Base-by-base conservation (phyloP, 2,888 invertebrate genomes). In the Lobophora halterata region DNA sequence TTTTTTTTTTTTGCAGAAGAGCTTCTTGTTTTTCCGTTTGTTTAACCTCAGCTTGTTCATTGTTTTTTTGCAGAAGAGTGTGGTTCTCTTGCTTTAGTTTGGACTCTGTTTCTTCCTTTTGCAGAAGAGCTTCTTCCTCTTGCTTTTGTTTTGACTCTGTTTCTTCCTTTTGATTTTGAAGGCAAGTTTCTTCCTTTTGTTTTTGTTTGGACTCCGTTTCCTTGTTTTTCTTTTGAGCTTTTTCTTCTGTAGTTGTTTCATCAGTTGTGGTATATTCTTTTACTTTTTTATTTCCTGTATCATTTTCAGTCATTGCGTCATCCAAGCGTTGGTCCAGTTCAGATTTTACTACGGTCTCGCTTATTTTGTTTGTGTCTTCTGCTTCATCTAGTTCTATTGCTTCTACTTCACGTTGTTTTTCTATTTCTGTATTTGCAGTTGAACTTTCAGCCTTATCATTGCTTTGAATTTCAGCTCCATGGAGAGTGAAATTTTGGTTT, bases 1-100 rank as follows among this genome's bases (percentile, higher is more conserved):
- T 12, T 34, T 46, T 28, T 5, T 51, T 23, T 32, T 40, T 41
- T 16, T 41, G 31, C 16, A 46, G 28, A 6, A 43, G 28, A 8
- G 10, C 5, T 9, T 13, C 37, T 24, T 37, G 28, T 12, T 31
- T 24, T 26, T 43, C 13, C 16, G 14, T 28, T 37, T 42, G 3
- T 3, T 21, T 30, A 3, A 5, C 17, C 6, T 10, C 20, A 12
- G 25, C 18, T 12, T 32, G 35, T 23, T 36, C 19, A 23, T 35
- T 41, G 19, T n/a, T 26, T 17, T 26, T 28, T 12, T 36, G 14
- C 5, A 14, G 14, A 14, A 3, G 14, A 14, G 5, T 5, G 3
- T 3, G 3, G 14, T 45, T 18, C 11, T 12, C 23, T 28, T 11
- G 26, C 10, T 19, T 24, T 28, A n/a, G n/a, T n/a, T 27, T 20